Conservation (phyloP, 1,140 invertebrate species). For the Trachymyrmex cornetzi region DNA sequence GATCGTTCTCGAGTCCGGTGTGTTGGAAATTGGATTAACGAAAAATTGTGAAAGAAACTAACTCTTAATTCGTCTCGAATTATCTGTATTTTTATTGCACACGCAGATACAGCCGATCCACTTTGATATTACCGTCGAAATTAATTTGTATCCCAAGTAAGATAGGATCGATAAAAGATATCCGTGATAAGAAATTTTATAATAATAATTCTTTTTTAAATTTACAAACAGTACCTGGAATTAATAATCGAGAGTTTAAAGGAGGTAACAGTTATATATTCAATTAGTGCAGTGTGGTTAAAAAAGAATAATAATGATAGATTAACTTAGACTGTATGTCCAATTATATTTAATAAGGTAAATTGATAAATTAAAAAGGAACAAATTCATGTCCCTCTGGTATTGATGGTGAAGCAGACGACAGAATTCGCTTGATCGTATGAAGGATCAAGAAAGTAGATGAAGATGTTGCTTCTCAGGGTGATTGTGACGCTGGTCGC, state of each 20-base stretch:
- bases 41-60: slow-evolving; percentile 31
- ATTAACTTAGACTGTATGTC: slow-evolving; percentile 7
- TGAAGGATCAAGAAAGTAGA: slow-evolving; percentile 62
- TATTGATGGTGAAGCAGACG: neutral
- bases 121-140: neutral
- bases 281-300: neutral
- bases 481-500: slow-evolving; percentile 70
- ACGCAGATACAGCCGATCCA: neutral
- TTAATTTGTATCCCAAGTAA: neutral
- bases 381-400: slow-evolving; percentile 25
- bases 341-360: slow-evolving; percentile 9
- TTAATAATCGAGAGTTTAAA: slow-evolving; percentile 5
- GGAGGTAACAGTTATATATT: neutral
- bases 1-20: slow-evolving; percentile 16
- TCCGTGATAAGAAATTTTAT: neutral
- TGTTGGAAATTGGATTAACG: slow-evolving; percentile 31
- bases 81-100: neutral
- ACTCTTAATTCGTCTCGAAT: neutral
- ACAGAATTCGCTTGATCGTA: slow-evolving; percentile 47
- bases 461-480: slow-evolving; percentile 78
- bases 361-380: neutral
- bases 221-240: neutral
- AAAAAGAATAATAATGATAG: slow-evolving; percentile 26
- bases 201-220: neutral
- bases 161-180: neutral